phyloP scores from a whole-genome alignment of 2,888 invertebrate genomes.

The Harpagoxenus sublaevis region DNA sequence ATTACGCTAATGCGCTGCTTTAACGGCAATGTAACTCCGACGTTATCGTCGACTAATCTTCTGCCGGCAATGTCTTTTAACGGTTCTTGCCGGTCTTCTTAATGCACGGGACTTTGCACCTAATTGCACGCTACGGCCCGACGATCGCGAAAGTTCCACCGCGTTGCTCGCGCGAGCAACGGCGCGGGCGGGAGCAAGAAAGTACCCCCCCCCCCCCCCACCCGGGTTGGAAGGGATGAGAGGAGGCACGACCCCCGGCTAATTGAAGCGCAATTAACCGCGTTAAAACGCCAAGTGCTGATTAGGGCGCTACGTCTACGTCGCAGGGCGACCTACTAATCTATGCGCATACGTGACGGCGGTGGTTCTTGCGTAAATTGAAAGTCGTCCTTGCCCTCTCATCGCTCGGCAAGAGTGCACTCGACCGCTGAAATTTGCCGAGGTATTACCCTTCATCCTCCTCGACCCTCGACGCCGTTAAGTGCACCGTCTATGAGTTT shows the following conservation, averaged over 20 bases:
- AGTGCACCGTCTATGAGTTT: conserved; percentile 44
- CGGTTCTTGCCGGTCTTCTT: conserved; percentile 67
- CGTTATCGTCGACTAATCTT: conserved; percentile 72
- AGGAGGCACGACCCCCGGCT: conserved; percentile 60
- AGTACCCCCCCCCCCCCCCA: conserved; percentile 43
- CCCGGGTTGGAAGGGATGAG: not conserved
- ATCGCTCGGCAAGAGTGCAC: conserved; percentile 38
- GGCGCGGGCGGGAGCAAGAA: conserved; percentile 48
- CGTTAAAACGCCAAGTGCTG: conserved; percentile 75
- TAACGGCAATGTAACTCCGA: conserved; percentile 68
- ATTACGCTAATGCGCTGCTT: conserved; percentile 52
- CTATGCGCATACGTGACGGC: conserved; percentile 62
- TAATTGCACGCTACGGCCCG: conserved; percentile 67
- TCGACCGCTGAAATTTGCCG: conserved; percentile 53
- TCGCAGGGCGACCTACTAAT: conserved; percentile 69
- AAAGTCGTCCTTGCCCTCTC: conserved; percentile 47
- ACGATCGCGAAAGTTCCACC: conserved; percentile 69
- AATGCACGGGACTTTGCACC: conserved; percentile 61
- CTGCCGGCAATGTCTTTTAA: conserved; percentile 53
- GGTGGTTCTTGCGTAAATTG: conserved; percentile 52
- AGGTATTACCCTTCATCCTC: conserved; percentile 40
- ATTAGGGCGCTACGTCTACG: conserved; percentile 63
- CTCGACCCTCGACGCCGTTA: conserved; percentile 19
- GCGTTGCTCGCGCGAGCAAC: conserved; percentile 43
- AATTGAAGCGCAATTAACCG: conserved; percentile 79